Base-by-base conservation (phyloP, 2,888 invertebrate genomes). In the Criorhina ranunculi region DNA sequence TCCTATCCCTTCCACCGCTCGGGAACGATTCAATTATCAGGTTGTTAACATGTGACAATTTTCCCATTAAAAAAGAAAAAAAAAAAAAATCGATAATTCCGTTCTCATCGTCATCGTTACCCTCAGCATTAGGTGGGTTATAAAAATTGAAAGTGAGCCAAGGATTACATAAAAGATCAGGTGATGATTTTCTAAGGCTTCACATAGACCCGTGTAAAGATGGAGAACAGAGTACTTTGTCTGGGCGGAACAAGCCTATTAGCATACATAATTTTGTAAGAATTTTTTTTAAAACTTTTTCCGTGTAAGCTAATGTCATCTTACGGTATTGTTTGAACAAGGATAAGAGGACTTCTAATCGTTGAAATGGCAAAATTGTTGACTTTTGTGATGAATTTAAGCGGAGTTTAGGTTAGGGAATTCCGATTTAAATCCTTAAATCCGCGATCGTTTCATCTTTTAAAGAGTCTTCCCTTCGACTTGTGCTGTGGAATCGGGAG, bases 1-100 rank as follows among this genome's bases (percentile, higher is more conserved):
- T 17, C n/a, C 31, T 12, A 7, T 53, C 49, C 15, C 15, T 31
- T 5, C 37, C 6, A 8, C 37, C 11, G 19, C 51, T 37, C 15
- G 5, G 15, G 29, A 24, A 11, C 35, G 40, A 44, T 75, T 55
- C 37, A 75, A 75, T 64, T 75, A 64, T 64, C 42, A 17, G 53
- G 73, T 75, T 64, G 64, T 55, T 75, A 75, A 31, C 73, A 75
- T 55, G 64, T 75, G 64, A 64, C 35, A 44, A 55, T 17, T 64
- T 75, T 75, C 75, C 46, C 75, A 53, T 64, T 64, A 55, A 55
- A 67, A n/a, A n/a, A n/a, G n/a, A n/a, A n/a, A n/a, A n/a, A n/a
- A n/a, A n/a, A n/a, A n/a, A n/a, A n/a, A 51, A 53, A 62, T 53
- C 72, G 31, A 75, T 75, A 35, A 44, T 44, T 37, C 37, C 6